Conservation (phyloP, 2,113 vertebrate genomes). For the Tricholaema leucomelas region DNA sequence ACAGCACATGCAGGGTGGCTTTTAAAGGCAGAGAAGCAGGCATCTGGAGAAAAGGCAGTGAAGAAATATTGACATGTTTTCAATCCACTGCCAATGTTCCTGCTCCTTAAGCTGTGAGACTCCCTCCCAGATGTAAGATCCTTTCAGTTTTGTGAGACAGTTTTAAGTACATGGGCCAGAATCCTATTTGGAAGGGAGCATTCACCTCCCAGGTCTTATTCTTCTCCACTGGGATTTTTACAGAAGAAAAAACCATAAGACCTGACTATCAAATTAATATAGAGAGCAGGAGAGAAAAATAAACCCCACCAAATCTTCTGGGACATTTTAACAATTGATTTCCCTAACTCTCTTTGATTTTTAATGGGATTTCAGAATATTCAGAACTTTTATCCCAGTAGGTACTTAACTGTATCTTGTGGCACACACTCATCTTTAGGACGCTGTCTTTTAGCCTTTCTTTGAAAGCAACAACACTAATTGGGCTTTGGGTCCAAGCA, state of each 20-base stretch:
- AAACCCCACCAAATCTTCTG: neutral
- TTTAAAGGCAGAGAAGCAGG: slow-evolving; percentile 34
- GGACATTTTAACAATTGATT: neutral
- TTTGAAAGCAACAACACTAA: neutral
- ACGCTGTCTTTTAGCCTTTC: neutral
- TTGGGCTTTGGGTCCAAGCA: neutral
- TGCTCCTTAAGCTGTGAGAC: neutral
- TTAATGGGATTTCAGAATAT: neutral
- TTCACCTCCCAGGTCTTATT: neutral
- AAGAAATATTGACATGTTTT: neutral
- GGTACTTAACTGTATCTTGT: neutral
- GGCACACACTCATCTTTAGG: neutral
- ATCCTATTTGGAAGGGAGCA: neutral
- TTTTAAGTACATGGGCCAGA: neutral
- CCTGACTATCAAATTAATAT: neutral
- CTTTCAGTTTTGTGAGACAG: neutral
- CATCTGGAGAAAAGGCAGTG: neutral
- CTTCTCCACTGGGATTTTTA: neutral
- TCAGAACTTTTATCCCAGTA: neutral
- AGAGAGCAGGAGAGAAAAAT: neutral
- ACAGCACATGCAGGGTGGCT: neutral
- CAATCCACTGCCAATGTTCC: neutral
- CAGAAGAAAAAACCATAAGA: neutral
- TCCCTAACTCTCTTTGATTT: neutral
- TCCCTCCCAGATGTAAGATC: neutral